Evolutionary conservation across 2,113 vertebrate genomes (phyloP).

Genomic region (Limanda limanda): DNA sequence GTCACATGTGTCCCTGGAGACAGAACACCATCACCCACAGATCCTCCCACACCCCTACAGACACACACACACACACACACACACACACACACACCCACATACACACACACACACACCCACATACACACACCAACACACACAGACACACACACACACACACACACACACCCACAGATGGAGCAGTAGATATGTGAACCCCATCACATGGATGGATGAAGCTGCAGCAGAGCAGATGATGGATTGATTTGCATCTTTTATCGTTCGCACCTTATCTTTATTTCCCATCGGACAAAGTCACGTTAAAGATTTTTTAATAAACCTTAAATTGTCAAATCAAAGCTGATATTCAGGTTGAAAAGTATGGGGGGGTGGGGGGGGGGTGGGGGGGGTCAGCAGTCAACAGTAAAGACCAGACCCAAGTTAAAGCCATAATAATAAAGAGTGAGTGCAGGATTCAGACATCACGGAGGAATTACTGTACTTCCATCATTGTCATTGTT

Average conservation of each 20-base stretch:
- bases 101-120: no score
- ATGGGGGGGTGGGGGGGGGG: no score
- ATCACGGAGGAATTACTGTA: no score
- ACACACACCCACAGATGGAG: conserved; percentile 22
- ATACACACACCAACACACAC: no score
- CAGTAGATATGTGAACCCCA: conserved; percentile 7
- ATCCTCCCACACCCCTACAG: background rate
- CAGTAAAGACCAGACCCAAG: no score
- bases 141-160: no score
- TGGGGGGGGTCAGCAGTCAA: background rate
- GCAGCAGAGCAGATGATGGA: conserved; percentile 43
- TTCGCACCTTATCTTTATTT: conserved; percentile 2
- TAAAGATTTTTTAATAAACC: no score
- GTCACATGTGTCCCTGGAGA: conserved; percentile 20
- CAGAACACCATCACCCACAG: conserved; percentile 7
- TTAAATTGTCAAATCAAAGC: background rate
- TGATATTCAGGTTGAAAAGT: background rate
- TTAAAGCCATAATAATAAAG: background rate
- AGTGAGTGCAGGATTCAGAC: background rate
- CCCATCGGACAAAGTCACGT: background rate
- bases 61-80: conserved; percentile 26
- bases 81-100: background rate
- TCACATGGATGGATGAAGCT: conserved; percentile 45
- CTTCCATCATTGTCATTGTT: no score
- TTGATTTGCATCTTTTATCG: conserved; percentile 16